A percentile compares a stretch with the other conserved stretches of the same genome.
Conservation (phyloP, 2,797 vertebrate species). For the Loriculus beryllinus region DNA sequence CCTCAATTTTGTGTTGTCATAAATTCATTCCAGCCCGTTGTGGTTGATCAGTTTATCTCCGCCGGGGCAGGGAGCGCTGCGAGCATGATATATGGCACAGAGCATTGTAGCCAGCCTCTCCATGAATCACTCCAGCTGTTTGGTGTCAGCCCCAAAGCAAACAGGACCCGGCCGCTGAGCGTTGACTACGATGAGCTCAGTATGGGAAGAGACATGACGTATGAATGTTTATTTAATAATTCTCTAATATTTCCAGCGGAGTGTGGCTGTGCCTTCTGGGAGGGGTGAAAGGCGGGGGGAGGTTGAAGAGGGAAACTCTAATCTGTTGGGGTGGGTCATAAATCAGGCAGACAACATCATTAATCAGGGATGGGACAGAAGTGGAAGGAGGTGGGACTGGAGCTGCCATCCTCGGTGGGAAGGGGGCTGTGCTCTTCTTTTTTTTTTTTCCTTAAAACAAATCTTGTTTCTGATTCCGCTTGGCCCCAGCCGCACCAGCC, state of each 20-base stretch:
- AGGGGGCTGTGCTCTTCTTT: constrained; percentile 18
- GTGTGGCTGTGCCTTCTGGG: constrained; percentile 73
- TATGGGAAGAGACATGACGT: constrained; percentile 84
- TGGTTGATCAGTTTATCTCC: constrained; percentile 85
- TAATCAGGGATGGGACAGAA: constrained; percentile 82
- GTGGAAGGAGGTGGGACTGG: constrained; percentile 73
- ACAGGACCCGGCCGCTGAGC: constrained; percentile 76
- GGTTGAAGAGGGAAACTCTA: constrained; percentile 81
- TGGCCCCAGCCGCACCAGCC: neutral
- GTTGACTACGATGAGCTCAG: constrained; percentile 81
- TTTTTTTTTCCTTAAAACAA: constrained; percentile 27
- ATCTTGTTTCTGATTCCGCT: constrained; percentile 42
- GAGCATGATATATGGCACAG: constrained; percentile 83
- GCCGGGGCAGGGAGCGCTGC: constrained; percentile 80
- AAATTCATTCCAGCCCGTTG: constrained; percentile 89
- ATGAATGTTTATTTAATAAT: constrained; percentile 91
- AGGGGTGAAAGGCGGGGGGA: constrained; percentile 39
- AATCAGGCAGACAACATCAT: constrained; percentile 91
- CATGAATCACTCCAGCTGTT: constrained; percentile 91
- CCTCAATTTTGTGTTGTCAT: constrained; percentile 88
- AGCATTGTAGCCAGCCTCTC: constrained; percentile 84
- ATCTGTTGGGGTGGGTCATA: constrained; percentile 82
- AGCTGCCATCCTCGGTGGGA: constrained; percentile 52
- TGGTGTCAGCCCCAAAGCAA: constrained; percentile 85
- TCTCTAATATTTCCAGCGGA: constrained; percentile 84